phyloP scores from a whole-genome alignment of 1,140 invertebrate species.

The Scaptodrosophila lebanonensis region DNA sequence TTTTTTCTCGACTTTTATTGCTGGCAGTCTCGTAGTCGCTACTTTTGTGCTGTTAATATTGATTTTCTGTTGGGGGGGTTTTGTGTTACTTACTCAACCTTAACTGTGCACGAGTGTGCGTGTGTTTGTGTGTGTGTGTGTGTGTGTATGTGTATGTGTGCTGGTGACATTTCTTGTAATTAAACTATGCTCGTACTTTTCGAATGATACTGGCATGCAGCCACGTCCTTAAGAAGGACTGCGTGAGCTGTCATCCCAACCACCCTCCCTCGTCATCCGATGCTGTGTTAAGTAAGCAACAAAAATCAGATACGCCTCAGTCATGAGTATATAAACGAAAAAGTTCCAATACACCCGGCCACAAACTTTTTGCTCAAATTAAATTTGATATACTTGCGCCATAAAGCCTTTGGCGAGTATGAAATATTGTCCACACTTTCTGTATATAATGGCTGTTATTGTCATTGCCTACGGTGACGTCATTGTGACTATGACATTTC shows the following conservation, averaged over 20 bases:
- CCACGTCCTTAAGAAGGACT: constrained; percentile 29
- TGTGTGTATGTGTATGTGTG: constrained; percentile 1
- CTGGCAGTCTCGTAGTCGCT: constrained; percentile 20
- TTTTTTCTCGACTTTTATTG: constrained; percentile 33
- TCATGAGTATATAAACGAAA: no score
- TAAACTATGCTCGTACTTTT: constrained; percentile 32
- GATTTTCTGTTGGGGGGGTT: constrained; percentile 23
- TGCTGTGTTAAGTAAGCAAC: no score
- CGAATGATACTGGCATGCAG: no score
- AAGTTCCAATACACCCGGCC: no score
- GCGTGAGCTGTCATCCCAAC: not conserved
- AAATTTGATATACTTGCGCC: no score
- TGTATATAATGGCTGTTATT: no score
- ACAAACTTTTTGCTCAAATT: no score
- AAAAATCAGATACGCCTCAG: no score
- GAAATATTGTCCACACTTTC: no score
- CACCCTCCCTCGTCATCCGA: not conserved
- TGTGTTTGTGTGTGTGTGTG: not conserved
- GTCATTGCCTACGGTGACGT: no score
- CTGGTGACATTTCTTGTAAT: constrained; percentile 37
- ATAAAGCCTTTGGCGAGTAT: no score
- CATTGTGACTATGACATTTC: no score
- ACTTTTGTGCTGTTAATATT: not conserved
- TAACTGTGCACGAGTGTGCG: not conserved
- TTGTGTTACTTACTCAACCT: constrained; percentile 32